Conservation (phyloP, 2,888 invertebrate genomes). For the Rhagium mordax region DNA sequence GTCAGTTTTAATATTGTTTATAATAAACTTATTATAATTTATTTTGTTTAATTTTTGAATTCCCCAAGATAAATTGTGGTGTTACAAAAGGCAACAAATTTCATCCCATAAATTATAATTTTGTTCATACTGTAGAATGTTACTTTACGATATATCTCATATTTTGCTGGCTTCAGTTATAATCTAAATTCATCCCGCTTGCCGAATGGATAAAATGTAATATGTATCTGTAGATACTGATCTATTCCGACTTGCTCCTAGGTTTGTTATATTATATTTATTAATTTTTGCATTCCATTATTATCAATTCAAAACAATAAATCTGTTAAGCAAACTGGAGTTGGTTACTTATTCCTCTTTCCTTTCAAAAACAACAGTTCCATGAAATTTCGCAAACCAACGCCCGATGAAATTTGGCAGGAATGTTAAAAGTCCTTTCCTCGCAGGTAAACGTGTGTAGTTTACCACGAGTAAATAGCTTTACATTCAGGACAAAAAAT, state of each 20-base stretch:
- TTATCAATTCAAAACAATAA: conserved; percentile 11
- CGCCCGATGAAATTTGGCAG: background rate
- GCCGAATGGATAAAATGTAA: conserved; percentile 7
- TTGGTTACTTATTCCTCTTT: conserved; percentile 11
- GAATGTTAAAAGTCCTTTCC: background rate
- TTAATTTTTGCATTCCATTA: conserved; percentile 9
- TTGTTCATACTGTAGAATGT: conserved; percentile 11
- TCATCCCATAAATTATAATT: background rate
- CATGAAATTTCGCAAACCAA: background rate
- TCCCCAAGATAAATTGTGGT: conserved; percentile 12
- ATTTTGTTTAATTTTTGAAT: conserved; percentile 30
- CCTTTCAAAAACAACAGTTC: background rate
- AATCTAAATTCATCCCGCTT: background rate
- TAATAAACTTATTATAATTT: conserved; percentile 68
- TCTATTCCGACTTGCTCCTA: conserved; percentile 12
- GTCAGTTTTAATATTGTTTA: conserved; percentile 69
- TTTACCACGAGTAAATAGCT: too few species aligned
- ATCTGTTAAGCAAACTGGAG: conserved; percentile 19
- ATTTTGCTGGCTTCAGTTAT: conserved; percentile 1
- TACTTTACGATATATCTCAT: background rate
- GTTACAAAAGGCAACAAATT: conserved; percentile 12
- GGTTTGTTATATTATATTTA: conserved; percentile 16
- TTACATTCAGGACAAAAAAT: too few species aligned
- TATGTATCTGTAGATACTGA: conserved; percentile 18
- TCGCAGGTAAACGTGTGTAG: too few species aligned